A percentile compares a stretch with the other conserved stretches of the same genome.
Evolutionary conservation across 2,113 vertebrate genomes (phyloP).

Genomic region (Hoplias malabaricus): DNA sequence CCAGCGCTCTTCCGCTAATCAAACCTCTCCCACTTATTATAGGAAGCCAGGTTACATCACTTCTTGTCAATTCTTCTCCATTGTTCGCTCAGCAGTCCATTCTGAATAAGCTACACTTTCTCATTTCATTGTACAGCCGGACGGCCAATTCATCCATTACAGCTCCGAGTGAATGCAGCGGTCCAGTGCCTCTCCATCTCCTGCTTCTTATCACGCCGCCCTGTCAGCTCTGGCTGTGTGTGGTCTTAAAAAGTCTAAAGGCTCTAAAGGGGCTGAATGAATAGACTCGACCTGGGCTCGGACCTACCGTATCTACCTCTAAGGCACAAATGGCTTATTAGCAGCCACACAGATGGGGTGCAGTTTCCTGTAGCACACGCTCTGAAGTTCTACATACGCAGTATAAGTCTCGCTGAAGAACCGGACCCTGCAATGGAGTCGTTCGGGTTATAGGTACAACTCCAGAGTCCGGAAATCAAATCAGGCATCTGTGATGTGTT

Average conservation of each 20-base stretch:
- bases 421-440: no score
- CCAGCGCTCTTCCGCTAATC: not conserved
- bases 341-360: not conserved
- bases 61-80: not conserved
- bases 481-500: no score
- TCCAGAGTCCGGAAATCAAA: no score
- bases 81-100: not conserved
- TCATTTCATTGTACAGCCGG: not conserved
- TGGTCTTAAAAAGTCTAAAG: no score
- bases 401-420: no score
- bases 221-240: constrained; percentile 8
- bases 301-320: not conserved
- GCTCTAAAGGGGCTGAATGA: not conserved
- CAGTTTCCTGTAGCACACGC: not conserved
- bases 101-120: constrained; percentile 2
- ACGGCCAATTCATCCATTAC: not conserved
- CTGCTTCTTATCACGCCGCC: not conserved
- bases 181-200: not conserved
- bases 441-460: no score
- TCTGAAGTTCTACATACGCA: no score
- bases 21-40: not conserved
- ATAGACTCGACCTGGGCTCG: not conserved
- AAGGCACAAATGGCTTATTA: not conserved
- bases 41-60: not conserved
- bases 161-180: not conserved